Evolutionary conservation across 2,888 invertebrate genomes (phyloP).

Genomic region (Lycia hirtaria): DNA sequence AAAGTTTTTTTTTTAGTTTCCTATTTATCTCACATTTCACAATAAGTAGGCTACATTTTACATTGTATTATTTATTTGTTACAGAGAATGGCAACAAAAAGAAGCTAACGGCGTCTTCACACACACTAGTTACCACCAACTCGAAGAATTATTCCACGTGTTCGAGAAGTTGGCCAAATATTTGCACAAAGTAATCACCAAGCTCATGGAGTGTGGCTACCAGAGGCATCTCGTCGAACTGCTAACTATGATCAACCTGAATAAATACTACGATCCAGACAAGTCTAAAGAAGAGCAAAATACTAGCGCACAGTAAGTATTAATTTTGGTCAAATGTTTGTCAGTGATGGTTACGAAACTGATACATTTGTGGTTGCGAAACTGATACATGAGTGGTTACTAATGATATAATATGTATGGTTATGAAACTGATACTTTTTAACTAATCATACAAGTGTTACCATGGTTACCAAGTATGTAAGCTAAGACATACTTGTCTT

Average conservation of each 20-base stretch:
- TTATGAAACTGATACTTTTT: background rate
- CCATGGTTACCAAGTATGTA: too few relatives aligned
- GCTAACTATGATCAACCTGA: slow-evolving; percentile 88
- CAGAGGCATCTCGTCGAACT: slow-evolving; percentile 88
- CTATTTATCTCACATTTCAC: too few relatives aligned
- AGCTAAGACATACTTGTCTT: too few relatives aligned
- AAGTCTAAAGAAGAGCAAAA: slow-evolving; percentile 62
- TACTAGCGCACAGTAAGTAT: slow-evolving; percentile 46
- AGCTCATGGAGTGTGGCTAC: slow-evolving; percentile 88
- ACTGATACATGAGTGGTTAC: too few relatives aligned
- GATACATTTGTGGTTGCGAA: background rate
- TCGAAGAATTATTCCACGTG: slow-evolving; percentile 86
- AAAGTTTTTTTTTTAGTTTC: too few relatives aligned
- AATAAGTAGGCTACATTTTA: too few relatives aligned
- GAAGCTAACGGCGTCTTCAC: slow-evolving; percentile 75
- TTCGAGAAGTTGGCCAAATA: slow-evolving; percentile 86
- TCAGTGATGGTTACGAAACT: background rate
- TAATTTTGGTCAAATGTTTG: slow-evolving; percentile 5
- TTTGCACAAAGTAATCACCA: slow-evolving; percentile 86
- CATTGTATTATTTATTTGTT: slow-evolving; percentile 44
- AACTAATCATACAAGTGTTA: too few relatives aligned
- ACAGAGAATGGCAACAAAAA: slow-evolving; percentile 84
- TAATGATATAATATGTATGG: too few relatives aligned
- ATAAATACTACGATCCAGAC: slow-evolving; percentile 82
- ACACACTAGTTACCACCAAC: slow-evolving; percentile 85